Evolutionary conservation across 1,140 invertebrate genomes (phyloP).

Genomic region (Drosophila suzukii): DNA sequence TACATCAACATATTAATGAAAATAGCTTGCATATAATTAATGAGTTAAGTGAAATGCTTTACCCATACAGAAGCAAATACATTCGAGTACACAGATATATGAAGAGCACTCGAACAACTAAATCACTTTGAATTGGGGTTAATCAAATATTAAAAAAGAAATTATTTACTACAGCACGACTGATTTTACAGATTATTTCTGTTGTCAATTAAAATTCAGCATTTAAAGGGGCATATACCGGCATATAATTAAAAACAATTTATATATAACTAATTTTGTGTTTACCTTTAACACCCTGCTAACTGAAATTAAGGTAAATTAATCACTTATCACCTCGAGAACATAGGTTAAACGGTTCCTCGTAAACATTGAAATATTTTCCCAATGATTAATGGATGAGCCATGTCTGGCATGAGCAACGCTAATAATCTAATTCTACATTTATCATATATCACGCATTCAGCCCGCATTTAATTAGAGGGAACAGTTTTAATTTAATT

Average conservation of each 20-base stretch:
- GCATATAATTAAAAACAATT: too few species aligned
- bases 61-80: background rate
- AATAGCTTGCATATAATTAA: slow-evolving; percentile 20
- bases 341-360: background rate
- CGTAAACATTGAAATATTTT: background rate
- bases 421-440: slow-evolving; percentile 42
- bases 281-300: too few species aligned
- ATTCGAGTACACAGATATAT: background rate
- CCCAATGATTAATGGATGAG: slow-evolving; percentile 13
- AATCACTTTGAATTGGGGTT: slow-evolving; percentile 4
- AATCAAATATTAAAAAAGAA: slow-evolving; percentile 1
- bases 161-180: background rate
- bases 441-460: slow-evolving; percentile 46
- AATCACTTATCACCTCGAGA: background rate
- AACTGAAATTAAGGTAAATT: background rate
- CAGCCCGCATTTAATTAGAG: slow-evolving; percentile 63
- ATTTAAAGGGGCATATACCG: background rate
- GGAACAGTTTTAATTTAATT: slow-evolving; percentile 70
- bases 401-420: background rate
- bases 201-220: background rate
- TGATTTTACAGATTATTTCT: slow-evolving; percentile 1
- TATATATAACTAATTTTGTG: too few species aligned
- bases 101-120: background rate
- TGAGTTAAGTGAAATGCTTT: slow-evolving; percentile 14
- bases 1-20: slow-evolving; percentile 23